Evolutionary conservation across 2,888 invertebrate genomes (phyloP).

Genomic region (Agrotis puta): DNA sequence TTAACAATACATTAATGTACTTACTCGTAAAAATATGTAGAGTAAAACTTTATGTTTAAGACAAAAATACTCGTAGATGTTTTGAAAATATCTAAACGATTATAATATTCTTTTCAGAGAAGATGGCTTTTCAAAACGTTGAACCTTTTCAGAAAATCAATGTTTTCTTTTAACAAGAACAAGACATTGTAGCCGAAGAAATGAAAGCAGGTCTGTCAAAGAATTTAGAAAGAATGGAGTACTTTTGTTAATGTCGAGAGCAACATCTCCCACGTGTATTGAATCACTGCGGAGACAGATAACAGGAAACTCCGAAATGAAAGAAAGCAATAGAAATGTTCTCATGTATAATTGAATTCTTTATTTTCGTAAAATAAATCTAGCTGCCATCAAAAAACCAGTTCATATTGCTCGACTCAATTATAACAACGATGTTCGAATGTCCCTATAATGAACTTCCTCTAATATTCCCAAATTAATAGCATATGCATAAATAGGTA

Average conservation of each 20-base stretch:
- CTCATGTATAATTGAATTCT: slow-evolving; percentile 16
- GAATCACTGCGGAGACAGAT: slow-evolving; percentile 40
- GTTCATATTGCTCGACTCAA: slow-evolving; percentile 12
- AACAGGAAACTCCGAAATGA: slow-evolving; percentile 28
- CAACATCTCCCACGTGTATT: slow-evolving; percentile 42
- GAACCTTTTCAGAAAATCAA: not conserved
- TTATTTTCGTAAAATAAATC: not conserved
- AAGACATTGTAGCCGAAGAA: slow-evolving; percentile 22
- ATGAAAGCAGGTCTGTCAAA: slow-evolving; percentile 30
- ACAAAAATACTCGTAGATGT: not conserved
- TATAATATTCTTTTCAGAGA: not conserved
- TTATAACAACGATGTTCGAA: not conserved
- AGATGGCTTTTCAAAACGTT: not conserved
- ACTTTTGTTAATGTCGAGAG: slow-evolving; percentile 28
- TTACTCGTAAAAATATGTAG: slow-evolving; percentile 28
- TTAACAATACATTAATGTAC: slow-evolving; percentile 29
- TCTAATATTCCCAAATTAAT: slow-evolving; percentile 8
- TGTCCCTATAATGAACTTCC: not conserved
- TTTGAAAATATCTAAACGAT: slow-evolving; percentile 4
- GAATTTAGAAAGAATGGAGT: slow-evolving; percentile 38
- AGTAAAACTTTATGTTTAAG: slow-evolving; percentile 18
- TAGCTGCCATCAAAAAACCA: slow-evolving; percentile 7
- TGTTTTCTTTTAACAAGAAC: slow-evolving; percentile 9
- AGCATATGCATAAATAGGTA: slow-evolving; percentile 1
- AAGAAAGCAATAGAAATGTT: slow-evolving; percentile 31